phyloP scores from a whole-genome alignment of 1,140 invertebrate genomes.

The Wasmannia auropunctata region DNA sequence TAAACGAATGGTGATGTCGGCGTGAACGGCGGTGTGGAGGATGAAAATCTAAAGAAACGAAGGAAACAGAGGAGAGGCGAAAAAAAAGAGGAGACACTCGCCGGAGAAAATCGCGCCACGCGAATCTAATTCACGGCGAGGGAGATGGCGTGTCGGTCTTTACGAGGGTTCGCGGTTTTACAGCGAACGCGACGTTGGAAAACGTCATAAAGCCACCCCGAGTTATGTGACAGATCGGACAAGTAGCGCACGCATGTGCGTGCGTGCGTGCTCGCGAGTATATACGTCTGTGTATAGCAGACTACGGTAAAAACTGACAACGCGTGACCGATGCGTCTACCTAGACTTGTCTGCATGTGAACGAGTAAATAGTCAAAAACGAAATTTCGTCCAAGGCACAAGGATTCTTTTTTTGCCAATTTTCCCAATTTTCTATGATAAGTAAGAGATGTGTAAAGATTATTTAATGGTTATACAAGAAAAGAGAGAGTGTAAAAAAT shows the following conservation, averaged over 20 bases:
- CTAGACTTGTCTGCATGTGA: not conserved
- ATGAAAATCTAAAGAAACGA: constrained; percentile 34
- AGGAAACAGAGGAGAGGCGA: constrained; percentile 13
- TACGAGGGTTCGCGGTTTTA: constrained; percentile 51
- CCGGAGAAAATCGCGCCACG: constrained; percentile 7
- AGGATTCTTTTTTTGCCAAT: not conserved
- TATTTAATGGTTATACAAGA: not conserved
- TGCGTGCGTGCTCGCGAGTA: not conserved
- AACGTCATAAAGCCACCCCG: constrained; percentile 52
- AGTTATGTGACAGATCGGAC: constrained; percentile 64
- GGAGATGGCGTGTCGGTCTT: constrained; percentile 48
- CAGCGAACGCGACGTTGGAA: constrained; percentile 45
- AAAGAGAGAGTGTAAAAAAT: not conserved
- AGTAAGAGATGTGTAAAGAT: not conserved
- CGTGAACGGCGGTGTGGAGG: not conserved
- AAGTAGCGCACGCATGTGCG: constrained; percentile 26
- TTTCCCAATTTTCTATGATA: not conserved
- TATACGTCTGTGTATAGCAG: not conserved
- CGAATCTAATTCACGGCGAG: constrained; percentile 58
- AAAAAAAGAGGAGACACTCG: not conserved
- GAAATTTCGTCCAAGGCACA: not conserved
- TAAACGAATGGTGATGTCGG: constrained; percentile 41
- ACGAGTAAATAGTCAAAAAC: not conserved
- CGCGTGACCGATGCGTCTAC: not conserved
- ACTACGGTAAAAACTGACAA: not conserved